Percentiles rank a stretch among this genome's conserved stretches.
Conservation (phyloP, 2,888 invertebrate genomes). For the Euzetes globulus region DNA sequence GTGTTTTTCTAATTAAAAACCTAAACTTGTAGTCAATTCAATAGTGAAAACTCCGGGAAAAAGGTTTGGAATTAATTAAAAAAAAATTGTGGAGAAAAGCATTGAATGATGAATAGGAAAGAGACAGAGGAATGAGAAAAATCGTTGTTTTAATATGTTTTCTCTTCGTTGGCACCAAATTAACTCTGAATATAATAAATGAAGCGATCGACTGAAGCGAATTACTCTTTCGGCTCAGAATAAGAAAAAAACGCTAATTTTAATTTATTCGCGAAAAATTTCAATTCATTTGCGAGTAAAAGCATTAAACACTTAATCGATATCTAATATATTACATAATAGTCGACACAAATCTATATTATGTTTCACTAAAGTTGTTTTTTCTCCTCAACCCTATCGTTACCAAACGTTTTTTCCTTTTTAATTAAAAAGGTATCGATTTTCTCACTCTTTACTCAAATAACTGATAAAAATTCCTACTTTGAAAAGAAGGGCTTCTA, state of each 20-base stretch:
- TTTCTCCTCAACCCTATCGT: conserved; percentile 9
- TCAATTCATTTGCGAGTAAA: background rate
- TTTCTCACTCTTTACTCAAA: background rate
- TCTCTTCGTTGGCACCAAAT: background rate
- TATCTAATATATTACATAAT: conserved; percentile 9
- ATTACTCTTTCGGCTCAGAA: background rate
- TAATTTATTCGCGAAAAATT: background rate
- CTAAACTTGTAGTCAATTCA: background rate
- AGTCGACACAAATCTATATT: conserved; percentile 4
- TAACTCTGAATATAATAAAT: background rate
- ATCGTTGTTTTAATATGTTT: conserved; percentile 15
- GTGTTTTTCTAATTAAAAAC: background rate
- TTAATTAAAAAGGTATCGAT: conserved; percentile 26
- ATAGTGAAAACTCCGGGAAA: background rate
- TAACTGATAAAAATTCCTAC: background rate
- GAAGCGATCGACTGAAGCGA: background rate
- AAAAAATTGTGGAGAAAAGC: background rate
- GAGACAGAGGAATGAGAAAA: background rate
- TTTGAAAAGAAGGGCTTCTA: background rate
- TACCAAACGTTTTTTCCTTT: conserved; percentile 18
- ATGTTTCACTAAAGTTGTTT: background rate
- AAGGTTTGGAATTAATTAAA: conserved; percentile 17
- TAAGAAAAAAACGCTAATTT: background rate
- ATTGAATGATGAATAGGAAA: background rate
- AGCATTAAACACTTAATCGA: background rate